Evolutionary conservation across 2,797 vertebrate species (phyloP), one percentile per base, ranked within the genome.

Genomic region (Enteromius thamalakanensis): DNA sequence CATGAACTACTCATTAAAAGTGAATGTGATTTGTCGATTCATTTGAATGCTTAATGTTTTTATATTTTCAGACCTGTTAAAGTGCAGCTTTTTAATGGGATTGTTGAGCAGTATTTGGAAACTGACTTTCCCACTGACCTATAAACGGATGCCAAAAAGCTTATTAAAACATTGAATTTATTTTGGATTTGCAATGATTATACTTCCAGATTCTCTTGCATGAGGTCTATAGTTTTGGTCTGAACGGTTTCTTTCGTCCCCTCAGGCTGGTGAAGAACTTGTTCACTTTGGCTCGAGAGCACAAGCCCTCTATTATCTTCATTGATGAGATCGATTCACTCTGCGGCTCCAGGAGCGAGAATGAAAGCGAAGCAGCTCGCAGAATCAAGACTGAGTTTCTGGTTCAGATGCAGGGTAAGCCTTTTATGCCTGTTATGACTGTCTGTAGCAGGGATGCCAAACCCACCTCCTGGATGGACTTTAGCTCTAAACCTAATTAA

Each of bases 351-450:
- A 95, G 98, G 89, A 99, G 97, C 89, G 98, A 99, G 91, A 99
- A 99, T 60, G 98, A 99, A 92, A 99, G 98, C 1, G 98, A 99
- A 90, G 97, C 97, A 40, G 98, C 98, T 6, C 95, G 98, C 2
- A 94, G 98, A 72, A 99, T 99, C 88, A 99, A 99, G 92, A 99
- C 98, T 0, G 98, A 99, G 86, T 99, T 99, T 91, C 94, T 99
- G 40, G 98, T 99, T 80, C 98, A 99, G 87, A 99, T 99, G 98
- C 98, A 99, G 91, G 98, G 98, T 97, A 87, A 87, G 86, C 32
- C 21, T 51, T 34, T 32, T n/a, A 21, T n/a, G 19, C 21, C 2
- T 34, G 49, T 58, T n/a, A 15, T 7, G 11, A 76, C 3, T 3
- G 17, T 21, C 10, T 34, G 6, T 12, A 15, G 14, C 6, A 26